Conservation (phyloP, 2,113 vertebrate genomes). For the Syrrhaptes paradoxus region DNA sequence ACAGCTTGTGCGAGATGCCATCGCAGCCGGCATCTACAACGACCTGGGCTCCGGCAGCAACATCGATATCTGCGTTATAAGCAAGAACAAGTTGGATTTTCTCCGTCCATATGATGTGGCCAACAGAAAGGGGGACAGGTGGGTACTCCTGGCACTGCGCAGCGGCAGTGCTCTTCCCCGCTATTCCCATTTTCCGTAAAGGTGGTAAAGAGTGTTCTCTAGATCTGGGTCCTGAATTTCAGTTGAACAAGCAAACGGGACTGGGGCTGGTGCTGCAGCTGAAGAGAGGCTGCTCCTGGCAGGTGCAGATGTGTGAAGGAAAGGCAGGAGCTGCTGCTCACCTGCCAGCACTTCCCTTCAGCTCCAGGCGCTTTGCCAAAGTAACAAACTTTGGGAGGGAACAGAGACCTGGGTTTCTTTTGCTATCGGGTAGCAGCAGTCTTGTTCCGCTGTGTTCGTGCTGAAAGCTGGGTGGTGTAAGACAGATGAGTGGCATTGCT, state of each 20-base stretch:
- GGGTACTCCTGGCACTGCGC: no score
- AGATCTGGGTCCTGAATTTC: neutral
- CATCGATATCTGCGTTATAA: slow-evolving; percentile 95
- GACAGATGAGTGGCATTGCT: no score
- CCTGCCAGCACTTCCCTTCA: neutral
- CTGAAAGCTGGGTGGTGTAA: neutral
- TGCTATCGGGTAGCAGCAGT: neutral
- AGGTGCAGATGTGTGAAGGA: neutral
- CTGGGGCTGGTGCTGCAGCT: neutral
- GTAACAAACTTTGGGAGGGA: neutral
- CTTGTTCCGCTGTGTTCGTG: neutral
- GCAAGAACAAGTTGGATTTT: slow-evolving; percentile 91
- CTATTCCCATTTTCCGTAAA: fast-evolving
- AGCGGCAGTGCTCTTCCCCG: fast-evolving
- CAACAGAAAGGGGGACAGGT: slow-evolving; percentile 95
- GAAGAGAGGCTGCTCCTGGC: no score
- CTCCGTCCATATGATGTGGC: slow-evolving; percentile 88
- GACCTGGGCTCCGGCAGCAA: slow-evolving; percentile 97
- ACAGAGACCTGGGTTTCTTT: neutral
- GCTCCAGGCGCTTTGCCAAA: neutral
- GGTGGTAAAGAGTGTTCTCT: neutral
- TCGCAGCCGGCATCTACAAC: slow-evolving; percentile 93
- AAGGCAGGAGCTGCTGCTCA: no score
- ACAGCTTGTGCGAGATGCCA: slow-evolving; percentile 90
- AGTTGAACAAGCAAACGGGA: fast-evolving